These are phyloP conservation scores for Xestobium rufovillosum DNA, from an alignment of 2,888 invertebrate genomes.

Conservation along the genomic window DNA sequence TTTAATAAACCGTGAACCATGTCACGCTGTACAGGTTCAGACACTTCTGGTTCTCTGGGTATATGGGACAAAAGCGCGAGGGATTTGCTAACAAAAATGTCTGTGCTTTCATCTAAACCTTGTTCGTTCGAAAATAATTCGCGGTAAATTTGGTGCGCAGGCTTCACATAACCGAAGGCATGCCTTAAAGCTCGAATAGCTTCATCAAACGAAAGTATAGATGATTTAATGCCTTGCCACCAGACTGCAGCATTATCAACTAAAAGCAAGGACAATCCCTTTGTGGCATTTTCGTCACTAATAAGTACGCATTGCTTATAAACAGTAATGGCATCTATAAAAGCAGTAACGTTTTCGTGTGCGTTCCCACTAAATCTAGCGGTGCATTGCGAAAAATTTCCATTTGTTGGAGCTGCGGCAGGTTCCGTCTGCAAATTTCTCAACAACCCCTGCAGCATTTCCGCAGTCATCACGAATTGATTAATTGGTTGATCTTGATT, in stretches of 20 bases:
- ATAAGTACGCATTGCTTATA: constrained; percentile 25
- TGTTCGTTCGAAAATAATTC: constrained; percentile 18
- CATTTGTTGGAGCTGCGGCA: background rate
- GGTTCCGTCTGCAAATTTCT: background rate
- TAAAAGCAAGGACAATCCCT: constrained; percentile 25
- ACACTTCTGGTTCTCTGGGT: constrained; percentile 8
- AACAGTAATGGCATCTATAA: constrained; percentile 23
- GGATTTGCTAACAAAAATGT: constrained; percentile 12
- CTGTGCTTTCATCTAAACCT: constrained; percentile 12
- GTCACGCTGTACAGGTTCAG: constrained; percentile 4
- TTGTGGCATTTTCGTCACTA: constrained; percentile 6
- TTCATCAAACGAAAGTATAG: constrained; percentile 15
- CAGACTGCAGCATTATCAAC: constrained; percentile 22
- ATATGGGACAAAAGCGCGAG: constrained; percentile 8
- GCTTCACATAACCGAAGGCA: constrained; percentile 18
- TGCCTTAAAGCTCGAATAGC: constrained; percentile 17
- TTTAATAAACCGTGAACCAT: constrained; percentile 15
- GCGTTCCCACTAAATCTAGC: constrained; percentile 19
- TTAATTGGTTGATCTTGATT: too few species aligned
- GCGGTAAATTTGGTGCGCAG: constrained; percentile 14
- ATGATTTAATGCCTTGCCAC: constrained; percentile 23
- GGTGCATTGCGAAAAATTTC: constrained; percentile 15
- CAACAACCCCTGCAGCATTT: background rate
- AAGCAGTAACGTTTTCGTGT: constrained; percentile 21
- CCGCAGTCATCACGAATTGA: background rate